These are phyloP conservation scores for Cardiocondyla obscurior DNA, from an alignment of 1,140 invertebrate genomes.

Conservation along the genomic window DNA sequence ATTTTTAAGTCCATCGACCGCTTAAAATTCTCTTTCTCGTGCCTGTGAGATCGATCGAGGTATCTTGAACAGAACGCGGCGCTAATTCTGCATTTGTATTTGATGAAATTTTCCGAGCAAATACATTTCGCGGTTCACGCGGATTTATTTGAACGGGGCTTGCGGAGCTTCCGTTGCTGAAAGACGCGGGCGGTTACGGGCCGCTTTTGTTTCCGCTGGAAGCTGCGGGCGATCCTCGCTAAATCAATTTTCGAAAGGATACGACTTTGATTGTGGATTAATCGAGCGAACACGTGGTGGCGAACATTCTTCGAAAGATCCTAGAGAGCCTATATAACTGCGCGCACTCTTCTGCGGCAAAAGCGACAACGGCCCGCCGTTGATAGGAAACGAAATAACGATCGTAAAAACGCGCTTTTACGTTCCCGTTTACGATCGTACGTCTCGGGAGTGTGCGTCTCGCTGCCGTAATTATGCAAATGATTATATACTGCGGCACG, in stretches of 20 bases:
- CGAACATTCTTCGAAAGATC: neutral
- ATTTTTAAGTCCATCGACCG: neutral
- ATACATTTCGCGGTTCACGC: neutral
- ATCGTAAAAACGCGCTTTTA: slow-evolving; percentile 30
- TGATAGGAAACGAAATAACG: slow-evolving; percentile 27
- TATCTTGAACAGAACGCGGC: neutral
- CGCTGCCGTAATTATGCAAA: slow-evolving; percentile 34
- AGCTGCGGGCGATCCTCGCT: neutral
- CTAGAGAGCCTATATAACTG: slow-evolving; percentile 20
- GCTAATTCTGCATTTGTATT: neutral
- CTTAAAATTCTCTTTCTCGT: neutral
- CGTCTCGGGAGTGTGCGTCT: neutral
- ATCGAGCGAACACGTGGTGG: slow-evolving; percentile 11
- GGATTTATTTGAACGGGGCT: neutral
- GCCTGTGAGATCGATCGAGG: neutral
- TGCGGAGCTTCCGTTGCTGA: neutral
- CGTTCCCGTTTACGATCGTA: slow-evolving; percentile 14
- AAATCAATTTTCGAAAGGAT: neutral
- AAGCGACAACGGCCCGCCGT: slow-evolving; percentile 15
- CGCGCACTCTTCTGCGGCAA: no score
- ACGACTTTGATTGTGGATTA: slow-evolving; percentile 21
- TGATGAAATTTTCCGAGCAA: neutral
- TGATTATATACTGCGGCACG: neutral
- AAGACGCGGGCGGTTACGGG: no score
- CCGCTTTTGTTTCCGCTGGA: neutral